These are phyloP conservation scores for Boleophthalmus pectinirostris DNA, from an alignment of 2,113 vertebrate species.

Conservation along the genomic window DNA sequence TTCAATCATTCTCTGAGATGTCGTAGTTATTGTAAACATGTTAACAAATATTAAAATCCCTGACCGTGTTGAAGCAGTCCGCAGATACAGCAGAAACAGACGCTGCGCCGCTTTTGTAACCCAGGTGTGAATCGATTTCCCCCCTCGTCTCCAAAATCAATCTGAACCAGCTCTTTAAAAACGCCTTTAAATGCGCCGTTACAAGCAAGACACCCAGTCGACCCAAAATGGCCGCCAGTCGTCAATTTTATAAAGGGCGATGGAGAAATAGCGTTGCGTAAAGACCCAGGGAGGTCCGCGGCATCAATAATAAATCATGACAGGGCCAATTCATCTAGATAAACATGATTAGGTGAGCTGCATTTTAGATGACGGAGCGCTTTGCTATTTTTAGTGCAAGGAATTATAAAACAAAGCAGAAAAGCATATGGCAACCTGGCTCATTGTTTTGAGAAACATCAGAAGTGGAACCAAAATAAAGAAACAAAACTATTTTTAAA, in stretches of 20 bases:
- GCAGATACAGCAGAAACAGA: conserved; percentile 30
- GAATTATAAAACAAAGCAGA: conserved; percentile 6
- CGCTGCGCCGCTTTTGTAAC: conserved; percentile 16
- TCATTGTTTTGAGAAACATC: conserved; percentile 24
- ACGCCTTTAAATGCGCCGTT: conserved; percentile 19
- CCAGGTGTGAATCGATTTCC: conserved; percentile 32
- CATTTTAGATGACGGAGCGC: conserved; percentile 4
- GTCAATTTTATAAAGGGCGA: conserved; percentile 13
- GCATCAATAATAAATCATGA: conserved; percentile 25
- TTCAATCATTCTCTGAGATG: background rate
- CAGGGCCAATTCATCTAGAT: conserved; percentile 8
- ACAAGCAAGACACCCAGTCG: conserved; percentile 17
- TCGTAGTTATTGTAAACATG: background rate
- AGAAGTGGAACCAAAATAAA: conserved; percentile 17
- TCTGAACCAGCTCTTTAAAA: conserved; percentile 20
- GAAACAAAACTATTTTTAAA: conserved; percentile 51
- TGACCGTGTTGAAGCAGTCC: conserved; percentile 7
- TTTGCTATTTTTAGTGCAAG: conserved; percentile 26
- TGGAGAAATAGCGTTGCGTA: conserved; percentile 4
- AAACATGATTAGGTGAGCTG: conserved; percentile 1
- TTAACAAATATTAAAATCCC: conserved; percentile 11
- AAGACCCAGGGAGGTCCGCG: background rate
- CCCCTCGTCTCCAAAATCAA: conserved; percentile 30
- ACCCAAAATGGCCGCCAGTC: conserved; percentile 15
- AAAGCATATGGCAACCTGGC: background rate